Evolutionary conservation across 2,797 vertebrate species (phyloP).

Genomic region (Phataginus tricuspis): DNA sequence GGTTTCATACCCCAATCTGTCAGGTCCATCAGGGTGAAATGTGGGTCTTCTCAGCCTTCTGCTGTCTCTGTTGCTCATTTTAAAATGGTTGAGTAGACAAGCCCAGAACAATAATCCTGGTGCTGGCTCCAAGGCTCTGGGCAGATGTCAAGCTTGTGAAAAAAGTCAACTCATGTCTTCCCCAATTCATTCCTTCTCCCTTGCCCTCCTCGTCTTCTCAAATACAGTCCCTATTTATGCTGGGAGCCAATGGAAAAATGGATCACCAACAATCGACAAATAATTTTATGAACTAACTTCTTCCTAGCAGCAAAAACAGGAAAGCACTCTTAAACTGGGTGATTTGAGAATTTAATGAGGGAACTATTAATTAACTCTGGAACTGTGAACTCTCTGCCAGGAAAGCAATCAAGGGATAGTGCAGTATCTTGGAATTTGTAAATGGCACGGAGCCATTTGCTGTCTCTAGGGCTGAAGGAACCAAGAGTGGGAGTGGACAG

Average conservation of each 20-base stretch:
- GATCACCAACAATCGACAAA: background rate
- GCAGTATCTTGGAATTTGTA: background rate
- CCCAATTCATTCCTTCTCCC: background rate
- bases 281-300: background rate
- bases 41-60: background rate
- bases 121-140: background rate
- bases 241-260: background rate
- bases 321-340: background rate
- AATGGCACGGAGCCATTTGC: background rate
- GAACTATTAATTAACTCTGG: background rate
- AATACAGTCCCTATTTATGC: background rate
- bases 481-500: background rate
- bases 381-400: background rate
- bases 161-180: background rate
- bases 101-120: background rate
- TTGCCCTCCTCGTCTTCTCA: background rate
- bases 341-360: conserved; percentile 40
- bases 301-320: background rate
- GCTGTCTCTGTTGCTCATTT: background rate
- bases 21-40: background rate
- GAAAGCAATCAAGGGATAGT: background rate
- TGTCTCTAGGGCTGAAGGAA: background rate
- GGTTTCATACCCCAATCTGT: background rate
- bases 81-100: background rate
- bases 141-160: background rate